Conservation (phyloP, 2,888 invertebrate species). For the Plutella xylostella region DNA sequence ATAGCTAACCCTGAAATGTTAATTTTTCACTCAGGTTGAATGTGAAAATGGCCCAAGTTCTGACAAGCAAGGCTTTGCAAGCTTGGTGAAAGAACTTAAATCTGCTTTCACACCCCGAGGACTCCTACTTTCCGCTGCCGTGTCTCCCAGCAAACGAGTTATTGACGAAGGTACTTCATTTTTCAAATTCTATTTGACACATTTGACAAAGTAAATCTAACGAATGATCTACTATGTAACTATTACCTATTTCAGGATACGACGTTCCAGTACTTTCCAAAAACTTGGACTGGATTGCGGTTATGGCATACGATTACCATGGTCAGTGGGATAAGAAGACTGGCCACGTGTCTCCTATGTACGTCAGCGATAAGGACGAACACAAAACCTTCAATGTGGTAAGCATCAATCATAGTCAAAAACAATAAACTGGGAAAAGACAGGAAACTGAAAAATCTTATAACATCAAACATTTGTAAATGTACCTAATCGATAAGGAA, state of each 20-base stretch:
- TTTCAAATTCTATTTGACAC: not conserved
- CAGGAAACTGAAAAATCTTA: too few relatives aligned
- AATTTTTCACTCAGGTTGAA: slow-evolving; percentile 68
- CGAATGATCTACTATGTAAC: too few relatives aligned
- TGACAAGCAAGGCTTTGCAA: slow-evolving; percentile 84
- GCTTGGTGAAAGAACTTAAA: slow-evolving; percentile 80
- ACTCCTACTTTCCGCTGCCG: slow-evolving; percentile 82
- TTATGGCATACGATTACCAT: slow-evolving; percentile 93
- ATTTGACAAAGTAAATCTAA: too few relatives aligned
- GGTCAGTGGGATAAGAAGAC: slow-evolving; percentile 94
- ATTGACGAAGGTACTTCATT: slow-evolving; percentile 76
- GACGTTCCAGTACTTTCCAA: slow-evolving; percentile 80
- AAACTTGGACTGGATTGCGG: slow-evolving; percentile 89
- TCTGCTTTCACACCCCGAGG: slow-evolving; percentile 78
- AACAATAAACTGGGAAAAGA: not conserved
- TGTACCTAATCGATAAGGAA: too few relatives aligned
- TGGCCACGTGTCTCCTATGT: slow-evolving; percentile 92
- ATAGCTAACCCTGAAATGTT: not conserved
- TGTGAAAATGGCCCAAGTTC: slow-evolving; percentile 85
- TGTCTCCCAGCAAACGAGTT: slow-evolving; percentile 86
- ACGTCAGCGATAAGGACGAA: slow-evolving; percentile 77
- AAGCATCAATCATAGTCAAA: slow-evolving; percentile 24
- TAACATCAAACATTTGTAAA: too few relatives aligned
- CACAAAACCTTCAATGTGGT: slow-evolving; percentile 84
- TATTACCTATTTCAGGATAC: slow-evolving; percentile 61